Evolutionary conservation across 2,797 vertebrate genomes (phyloP).

Genomic region (Hybognathus amarus): DNA sequence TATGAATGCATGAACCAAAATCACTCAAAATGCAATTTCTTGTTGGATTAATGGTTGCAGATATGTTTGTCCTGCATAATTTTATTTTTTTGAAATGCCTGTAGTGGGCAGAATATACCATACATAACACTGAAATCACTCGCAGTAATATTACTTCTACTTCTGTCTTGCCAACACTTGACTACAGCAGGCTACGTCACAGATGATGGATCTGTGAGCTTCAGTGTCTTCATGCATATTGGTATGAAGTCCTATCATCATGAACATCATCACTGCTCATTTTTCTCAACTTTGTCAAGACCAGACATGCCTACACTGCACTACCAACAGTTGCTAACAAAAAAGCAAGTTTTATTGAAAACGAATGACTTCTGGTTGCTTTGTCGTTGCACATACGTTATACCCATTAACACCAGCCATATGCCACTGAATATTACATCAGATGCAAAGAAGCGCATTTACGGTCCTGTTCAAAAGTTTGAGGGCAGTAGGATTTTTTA

Average conservation of each 20-base stretch:
- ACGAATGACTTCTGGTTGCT: constrained; percentile 48
- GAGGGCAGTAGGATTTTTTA: not conserved
- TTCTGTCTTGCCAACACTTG: not conserved
- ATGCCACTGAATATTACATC: not conserved
- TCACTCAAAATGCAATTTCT: not conserved
- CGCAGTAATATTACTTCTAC: not conserved
- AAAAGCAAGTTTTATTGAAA: not conserved
- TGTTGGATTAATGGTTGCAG: no score
- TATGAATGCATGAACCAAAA: not conserved
- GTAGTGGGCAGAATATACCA: not conserved
- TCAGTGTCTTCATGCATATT: not conserved
- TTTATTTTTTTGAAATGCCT: not conserved
- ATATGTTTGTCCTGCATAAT: not conserved
- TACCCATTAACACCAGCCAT: constrained; percentile 1
- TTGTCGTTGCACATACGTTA: not conserved
- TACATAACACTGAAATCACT: not conserved
- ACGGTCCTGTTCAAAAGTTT: not conserved
- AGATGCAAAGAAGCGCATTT: not conserved
- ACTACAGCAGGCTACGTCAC: not conserved
- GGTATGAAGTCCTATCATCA: not conserved
- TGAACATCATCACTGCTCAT: not conserved
- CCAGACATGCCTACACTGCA: not conserved
- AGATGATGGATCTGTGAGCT: not conserved
- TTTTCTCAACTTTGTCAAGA: not conserved
- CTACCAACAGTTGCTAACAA: not conserved